Evolutionary conservation across 2,113 vertebrate species (phyloP), one percentile per base, ranked within the genome.

Genomic region (Solea solea): DNA sequence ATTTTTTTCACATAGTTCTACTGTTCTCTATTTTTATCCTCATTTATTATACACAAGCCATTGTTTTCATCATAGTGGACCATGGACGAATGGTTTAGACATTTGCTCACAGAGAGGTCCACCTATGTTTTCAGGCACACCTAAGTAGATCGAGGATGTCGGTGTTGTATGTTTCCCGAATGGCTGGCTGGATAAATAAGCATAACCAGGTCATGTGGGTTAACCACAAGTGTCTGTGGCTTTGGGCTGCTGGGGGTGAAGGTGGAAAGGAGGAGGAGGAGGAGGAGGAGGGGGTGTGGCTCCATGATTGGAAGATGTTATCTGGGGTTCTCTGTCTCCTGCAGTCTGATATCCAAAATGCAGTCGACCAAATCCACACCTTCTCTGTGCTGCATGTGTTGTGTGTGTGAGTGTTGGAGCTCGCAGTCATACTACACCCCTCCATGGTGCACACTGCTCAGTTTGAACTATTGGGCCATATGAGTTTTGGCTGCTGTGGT

Each of bases 11-110:
- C 65, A 74, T 80, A 73, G 41, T 53, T 34, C 34, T 34, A 59
- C 62, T 64, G 69, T 82, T 79, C 80, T 83, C 89, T 90, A 88
- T 93, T 90, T 91, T 83, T 92, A 91, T 80, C 82, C 81, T 91
- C 86, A 92, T 91, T 92, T 71, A 91, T 76, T 86, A 90, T 88
- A 71, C 78, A 92, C 87, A 76, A 89, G 74, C 10, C 59, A 71
- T 83, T 86, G 34, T 88, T 88, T 80, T 72, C 80, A 69, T 82
- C 78, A 66, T 66, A 74, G 83, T 76, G 76, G 56, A 70, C 82
- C 78, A 86, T 86, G 84, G 87, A 85, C 88, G 83, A 74, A 85
- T 82, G 82, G 71, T 84, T 82, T 68, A 69, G 66, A 72, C 12
- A 9, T 64, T 72, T 39, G 73, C 65, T 64, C 41, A 41, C 45